These are phyloP conservation scores for Tetragnatha versicolor DNA, from an alignment of 1,140 invertebrate genomes.

Conservation along the genomic window DNA sequence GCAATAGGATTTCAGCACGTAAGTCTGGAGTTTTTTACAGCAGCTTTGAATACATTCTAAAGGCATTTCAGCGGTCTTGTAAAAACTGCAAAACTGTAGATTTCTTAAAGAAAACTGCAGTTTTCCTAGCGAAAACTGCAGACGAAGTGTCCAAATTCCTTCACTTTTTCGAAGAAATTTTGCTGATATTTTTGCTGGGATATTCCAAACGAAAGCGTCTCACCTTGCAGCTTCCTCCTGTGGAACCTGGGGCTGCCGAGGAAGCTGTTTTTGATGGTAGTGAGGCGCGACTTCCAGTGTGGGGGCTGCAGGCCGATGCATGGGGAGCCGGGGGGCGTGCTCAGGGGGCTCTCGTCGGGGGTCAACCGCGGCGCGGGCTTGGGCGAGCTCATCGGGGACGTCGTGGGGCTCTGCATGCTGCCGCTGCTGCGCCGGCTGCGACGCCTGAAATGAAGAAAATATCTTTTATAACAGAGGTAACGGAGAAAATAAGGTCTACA, in stretches of 20 bases:
- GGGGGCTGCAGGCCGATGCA: slow-evolving; percentile 73
- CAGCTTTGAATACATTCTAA: too few species aligned
- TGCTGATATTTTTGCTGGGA: too few species aligned
- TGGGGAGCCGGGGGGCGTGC: slow-evolving; percentile 80
- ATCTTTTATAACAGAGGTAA: neutral
- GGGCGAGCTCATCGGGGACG: slow-evolving; percentile 62
- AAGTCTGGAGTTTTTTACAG: too few species aligned
- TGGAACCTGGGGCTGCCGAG: slow-evolving; percentile 97
- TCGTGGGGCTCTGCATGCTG: slow-evolving; percentile 31
- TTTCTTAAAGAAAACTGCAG: too few species aligned
- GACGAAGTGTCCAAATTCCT: too few species aligned
- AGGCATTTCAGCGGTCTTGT: too few species aligned
- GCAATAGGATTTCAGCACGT: too few species aligned
- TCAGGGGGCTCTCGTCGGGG: slow-evolving; percentile 56
- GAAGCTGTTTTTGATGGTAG: slow-evolving; percentile 98
- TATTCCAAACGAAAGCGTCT: slow-evolving; percentile 79
- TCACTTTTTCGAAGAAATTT: too few species aligned
- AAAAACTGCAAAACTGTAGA: too few species aligned
- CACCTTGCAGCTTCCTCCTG: slow-evolving; percentile 92
- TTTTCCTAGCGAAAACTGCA: too few species aligned
- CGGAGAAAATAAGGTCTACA: too few species aligned
- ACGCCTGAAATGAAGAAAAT: neutral
- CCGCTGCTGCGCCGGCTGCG: slow-evolving; percentile 31
- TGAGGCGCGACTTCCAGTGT: slow-evolving; percentile 93
- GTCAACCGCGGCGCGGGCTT: slow-evolving; percentile 61